These are phyloP conservation scores for Aphodius sticticus DNA, from an alignment of 2,888 invertebrate genomes.

Conservation along the genomic window DNA sequence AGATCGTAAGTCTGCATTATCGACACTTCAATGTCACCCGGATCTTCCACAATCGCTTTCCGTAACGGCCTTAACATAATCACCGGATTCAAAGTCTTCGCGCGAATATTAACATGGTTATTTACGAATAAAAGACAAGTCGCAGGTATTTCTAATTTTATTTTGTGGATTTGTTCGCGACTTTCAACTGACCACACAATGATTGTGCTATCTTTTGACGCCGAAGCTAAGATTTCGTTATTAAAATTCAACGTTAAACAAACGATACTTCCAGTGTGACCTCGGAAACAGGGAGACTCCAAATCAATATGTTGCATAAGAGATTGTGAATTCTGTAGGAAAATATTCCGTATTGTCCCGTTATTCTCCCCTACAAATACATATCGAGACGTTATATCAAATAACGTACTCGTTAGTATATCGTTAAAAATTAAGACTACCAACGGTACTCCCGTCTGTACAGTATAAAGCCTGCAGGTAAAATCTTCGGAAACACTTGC, in stretches of 20 bases:
- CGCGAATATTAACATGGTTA: constrained; percentile 67
- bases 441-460: constrained; percentile 73
- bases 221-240: constrained; percentile 77
- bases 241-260: constrained; percentile 77
- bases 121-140: constrained; percentile 75
- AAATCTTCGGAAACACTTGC: constrained; percentile 83
- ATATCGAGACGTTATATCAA: constrained; percentile 74
- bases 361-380: constrained; percentile 77
- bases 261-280: constrained; percentile 75
- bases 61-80: constrained; percentile 69
- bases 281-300: constrained; percentile 66
- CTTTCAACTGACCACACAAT: constrained; percentile 85
- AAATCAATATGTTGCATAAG: constrained; percentile 71
- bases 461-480: constrained; percentile 83
- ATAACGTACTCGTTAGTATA: constrained; percentile 71
- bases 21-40: constrained; percentile 61
- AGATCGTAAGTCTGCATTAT: constrained; percentile 59
- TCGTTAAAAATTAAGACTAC: constrained; percentile 78
- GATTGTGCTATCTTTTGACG: constrained; percentile 76
- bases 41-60: constrained; percentile 67
- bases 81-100: constrained; percentile 66
- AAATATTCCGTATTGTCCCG: constrained; percentile 73
- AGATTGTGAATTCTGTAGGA: constrained; percentile 59
- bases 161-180: constrained; percentile 73
- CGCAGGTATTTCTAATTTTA: constrained; percentile 77